Evolutionary conservation across 2,888 invertebrate genomes (phyloP).

Genomic region (Cacoxenus indagator): DNA sequence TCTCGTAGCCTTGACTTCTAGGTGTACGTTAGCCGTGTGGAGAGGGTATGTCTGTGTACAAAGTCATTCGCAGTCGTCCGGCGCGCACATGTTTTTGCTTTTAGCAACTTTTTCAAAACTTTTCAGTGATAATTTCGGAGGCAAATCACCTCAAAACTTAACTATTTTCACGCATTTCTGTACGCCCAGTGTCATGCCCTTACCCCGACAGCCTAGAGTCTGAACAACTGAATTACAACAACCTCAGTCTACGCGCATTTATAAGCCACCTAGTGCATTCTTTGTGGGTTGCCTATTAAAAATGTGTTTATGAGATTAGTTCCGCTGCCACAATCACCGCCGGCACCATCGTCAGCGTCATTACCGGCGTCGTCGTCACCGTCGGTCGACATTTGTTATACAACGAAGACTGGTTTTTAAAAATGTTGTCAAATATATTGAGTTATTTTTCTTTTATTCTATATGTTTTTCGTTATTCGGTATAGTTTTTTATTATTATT

Average conservation of each 20-base stretch:
- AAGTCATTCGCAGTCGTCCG: background rate
- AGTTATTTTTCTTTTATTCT: constrained; percentile 33
- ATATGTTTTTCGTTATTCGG: background rate
- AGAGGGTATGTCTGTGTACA: background rate
- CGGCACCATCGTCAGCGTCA: background rate
- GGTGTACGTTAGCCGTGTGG: background rate
- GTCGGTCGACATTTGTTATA: constrained; percentile 20
- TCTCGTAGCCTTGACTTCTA: background rate
- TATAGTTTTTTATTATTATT: background rate
- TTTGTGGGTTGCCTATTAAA: background rate
- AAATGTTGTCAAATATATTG: constrained; percentile 43
- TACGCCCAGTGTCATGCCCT: background rate
- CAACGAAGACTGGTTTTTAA: background rate
- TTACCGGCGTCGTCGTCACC: background rate
- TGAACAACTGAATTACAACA: background rate
- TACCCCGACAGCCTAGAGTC: constrained; percentile 29
- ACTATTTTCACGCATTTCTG: constrained; percentile 40
- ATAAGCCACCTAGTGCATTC: background rate
- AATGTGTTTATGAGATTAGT: constrained; percentile 27
- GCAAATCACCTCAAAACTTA: constrained; percentile 54
- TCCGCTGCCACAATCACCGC: background rate
- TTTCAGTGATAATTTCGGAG: constrained; percentile 38
- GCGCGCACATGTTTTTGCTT: constrained; percentile 15
- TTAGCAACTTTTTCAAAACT: constrained; percentile 21
- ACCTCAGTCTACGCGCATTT: background rate